Conservation (phyloP, 30 jellyfish, hydroid and myxozoan genomes). For the Rhopilema esculentum region DNA sequence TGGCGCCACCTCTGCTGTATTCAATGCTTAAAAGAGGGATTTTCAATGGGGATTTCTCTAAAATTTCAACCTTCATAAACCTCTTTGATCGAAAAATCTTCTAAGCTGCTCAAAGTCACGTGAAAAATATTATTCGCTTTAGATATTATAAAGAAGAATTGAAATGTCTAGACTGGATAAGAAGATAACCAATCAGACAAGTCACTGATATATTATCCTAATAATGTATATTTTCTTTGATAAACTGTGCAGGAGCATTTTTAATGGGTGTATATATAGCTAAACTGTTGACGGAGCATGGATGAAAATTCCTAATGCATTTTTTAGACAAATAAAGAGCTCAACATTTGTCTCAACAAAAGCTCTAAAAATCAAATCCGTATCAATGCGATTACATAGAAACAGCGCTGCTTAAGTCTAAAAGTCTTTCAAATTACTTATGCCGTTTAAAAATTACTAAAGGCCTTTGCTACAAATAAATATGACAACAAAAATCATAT, state of each 20-base stretch:
- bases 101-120: background rate
- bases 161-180: background rate
- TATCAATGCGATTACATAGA: background rate
- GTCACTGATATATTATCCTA: background rate
- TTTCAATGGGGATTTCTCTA: too few relatives aligned
- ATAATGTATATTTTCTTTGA: background rate
- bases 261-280: background rate
- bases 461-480: too few relatives aligned
- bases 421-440: background rate
- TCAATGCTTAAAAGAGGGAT: too few relatives aligned
- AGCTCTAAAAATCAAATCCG: background rate
- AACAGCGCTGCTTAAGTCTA: too few relatives aligned
- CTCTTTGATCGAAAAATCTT: too few relatives aligned
- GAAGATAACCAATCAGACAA: background rate
- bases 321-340: background rate
- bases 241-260: background rate
- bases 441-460: background rate
- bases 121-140: background rate
- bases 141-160: too few relatives aligned
- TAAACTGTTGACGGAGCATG: background rate
- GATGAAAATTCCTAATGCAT: background rate
- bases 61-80: too few relatives aligned
- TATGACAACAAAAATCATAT: too few relatives aligned
- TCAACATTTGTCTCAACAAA: background rate
- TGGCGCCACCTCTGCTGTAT: too few relatives aligned